These are phyloP conservation scores for Mycetomoellerius zeteki DNA, from an alignment of 1,140 invertebrate genomes.

Conservation along the genomic window DNA sequence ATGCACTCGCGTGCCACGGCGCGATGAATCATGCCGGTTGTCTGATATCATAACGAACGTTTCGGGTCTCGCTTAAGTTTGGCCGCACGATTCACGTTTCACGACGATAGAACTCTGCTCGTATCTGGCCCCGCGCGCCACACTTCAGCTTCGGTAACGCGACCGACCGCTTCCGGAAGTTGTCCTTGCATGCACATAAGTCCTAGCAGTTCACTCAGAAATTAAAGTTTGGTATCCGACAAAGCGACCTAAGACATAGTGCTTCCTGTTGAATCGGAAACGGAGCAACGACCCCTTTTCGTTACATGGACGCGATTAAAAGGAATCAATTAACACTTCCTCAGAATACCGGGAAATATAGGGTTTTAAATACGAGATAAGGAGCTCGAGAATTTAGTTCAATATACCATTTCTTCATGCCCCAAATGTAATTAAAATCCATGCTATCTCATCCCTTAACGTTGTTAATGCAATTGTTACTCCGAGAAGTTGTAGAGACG, in stretches of 20 bases:
- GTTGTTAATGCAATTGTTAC: conserved; percentile 6
- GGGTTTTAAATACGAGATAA: neutral
- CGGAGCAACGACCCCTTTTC: neutral
- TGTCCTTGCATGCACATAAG: conserved; percentile 24
- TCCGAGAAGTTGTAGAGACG: neutral
- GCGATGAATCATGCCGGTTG: conserved; percentile 68
- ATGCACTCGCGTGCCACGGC: conserved; percentile 67
- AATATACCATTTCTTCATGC: neutral
- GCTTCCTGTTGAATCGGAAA: neutral
- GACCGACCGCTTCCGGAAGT: neutral
- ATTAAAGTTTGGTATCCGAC: conserved; percentile 22
- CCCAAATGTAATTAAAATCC: neutral
- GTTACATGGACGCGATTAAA: conserved; percentile 1
- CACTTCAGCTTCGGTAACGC: conserved; percentile 26
- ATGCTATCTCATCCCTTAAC: neutral
- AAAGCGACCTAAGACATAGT: neutral
- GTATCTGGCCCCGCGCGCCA: neutral
- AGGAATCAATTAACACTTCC: neutral
- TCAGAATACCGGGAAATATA: neutral
- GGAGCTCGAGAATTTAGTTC: neutral
- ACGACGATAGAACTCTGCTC: neutral
- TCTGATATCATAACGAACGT: conserved; percentile 56
- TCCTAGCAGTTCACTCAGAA: neutral
- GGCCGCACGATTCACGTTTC: conserved; percentile 28
- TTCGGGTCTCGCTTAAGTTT: conserved; percentile 26